Evolutionary conservation across 92 coral and sea anemone genomes (phyloP), one percentile per base, ranked within the genome.

Genomic region (Umimayanthus chanpuru): DNA sequence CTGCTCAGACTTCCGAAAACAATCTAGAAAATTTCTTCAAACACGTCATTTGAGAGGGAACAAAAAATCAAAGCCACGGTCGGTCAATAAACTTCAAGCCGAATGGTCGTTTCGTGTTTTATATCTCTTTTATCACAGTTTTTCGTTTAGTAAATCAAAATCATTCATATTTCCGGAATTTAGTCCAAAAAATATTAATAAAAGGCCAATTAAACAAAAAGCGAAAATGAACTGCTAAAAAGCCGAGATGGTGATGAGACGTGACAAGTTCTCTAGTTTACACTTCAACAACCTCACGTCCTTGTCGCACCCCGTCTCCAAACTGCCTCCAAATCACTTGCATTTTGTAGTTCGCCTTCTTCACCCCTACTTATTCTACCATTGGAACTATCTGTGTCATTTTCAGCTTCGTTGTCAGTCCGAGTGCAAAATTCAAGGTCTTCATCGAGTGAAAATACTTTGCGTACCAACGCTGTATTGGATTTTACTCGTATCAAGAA

Each of bases 231-330:
- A 64, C 70, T 16, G 70, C 70, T 64, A 64, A 64, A 11, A 6
- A 64, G 23, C 70, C 8, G 70, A 64, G 70, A 64, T 11, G 70
- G 70, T 64, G 23, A 64, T 64, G 70, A 64, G 23, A 64, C 70
- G 70, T 64, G 70, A 64, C 70, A 64, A 11, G 70, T 64, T 64
- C 70, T 64, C 70, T 64, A 11, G 70, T 64, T 64, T 64, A 64
- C 70, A 64, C 70, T 64, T 64, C 70, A 64, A 64, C 70, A 64
- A 64, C 70, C 70, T 64, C 70, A 16, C 70, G 70, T 64, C 70
- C 70, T 64, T 64, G 70, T 64, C 70, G 36, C 36, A 32, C 2
- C 36, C 36, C 36, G 0, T 0, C 36, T 32, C 36, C 36, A 32
- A 32, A 32, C 70, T 64, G 70, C 70, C 15, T 64, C 70, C 9